Percentiles rank a stretch among this genome's conserved stretches.
Conservation (phyloP, 2,888 invertebrate genomes). For the Anticlea derivata region DNA sequence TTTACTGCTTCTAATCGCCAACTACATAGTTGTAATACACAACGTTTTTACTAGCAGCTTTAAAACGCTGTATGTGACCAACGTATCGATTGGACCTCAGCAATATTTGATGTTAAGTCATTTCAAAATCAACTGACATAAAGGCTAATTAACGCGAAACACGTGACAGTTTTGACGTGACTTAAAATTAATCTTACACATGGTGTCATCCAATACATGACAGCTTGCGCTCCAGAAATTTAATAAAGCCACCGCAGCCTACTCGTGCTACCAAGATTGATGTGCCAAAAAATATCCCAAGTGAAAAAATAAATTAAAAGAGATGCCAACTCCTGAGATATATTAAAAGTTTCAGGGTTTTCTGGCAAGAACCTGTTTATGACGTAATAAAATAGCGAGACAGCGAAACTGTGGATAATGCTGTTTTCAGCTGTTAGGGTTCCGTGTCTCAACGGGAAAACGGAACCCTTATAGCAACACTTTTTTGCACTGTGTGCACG, state of each 20-base stretch:
- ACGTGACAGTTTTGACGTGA: conserved; percentile 48
- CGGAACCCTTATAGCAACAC: no score
- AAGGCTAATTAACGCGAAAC: conserved; percentile 34
- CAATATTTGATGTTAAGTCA: no score
- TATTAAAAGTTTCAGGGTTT: conserved; percentile 53
- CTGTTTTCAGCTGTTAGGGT: conserved; percentile 6
- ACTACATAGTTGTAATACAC: no score
- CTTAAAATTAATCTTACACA: conserved; percentile 69
- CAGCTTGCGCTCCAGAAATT: conserved; percentile 62
- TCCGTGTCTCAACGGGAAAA: no score
- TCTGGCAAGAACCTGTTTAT: conserved; percentile 46
- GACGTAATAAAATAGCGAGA: conserved; percentile 38
- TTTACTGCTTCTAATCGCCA: no score
- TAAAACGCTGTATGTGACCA: no score
- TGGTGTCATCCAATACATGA: conserved; percentile 50
- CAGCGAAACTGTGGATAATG: conserved; percentile 31
- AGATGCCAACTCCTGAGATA: conserved; percentile 52
- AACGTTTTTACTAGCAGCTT: no score
- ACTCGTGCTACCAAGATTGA: conserved; percentile 68
- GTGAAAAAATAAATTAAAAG: conserved; percentile 59
- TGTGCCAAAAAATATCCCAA: conserved; percentile 58
- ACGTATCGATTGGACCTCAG: no score
- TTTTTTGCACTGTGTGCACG: no score
- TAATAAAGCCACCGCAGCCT: conserved; percentile 69
- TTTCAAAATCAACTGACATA: no score